Evolutionary conservation across 2,113 vertebrate species (phyloP).

Genomic region (Forbesichthys papilliferus): DNA sequence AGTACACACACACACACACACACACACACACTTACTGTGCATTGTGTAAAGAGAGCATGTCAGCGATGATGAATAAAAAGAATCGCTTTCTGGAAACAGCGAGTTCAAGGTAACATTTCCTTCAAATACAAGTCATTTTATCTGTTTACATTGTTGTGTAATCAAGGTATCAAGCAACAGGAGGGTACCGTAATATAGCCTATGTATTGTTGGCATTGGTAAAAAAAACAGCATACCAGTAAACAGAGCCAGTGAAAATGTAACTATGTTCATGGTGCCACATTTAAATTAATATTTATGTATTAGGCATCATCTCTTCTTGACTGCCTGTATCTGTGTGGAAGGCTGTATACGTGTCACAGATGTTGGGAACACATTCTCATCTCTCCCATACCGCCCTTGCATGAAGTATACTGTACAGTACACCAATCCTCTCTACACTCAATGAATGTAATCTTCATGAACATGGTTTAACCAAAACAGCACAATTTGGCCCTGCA

Average conservation of each 20-base stretch:
- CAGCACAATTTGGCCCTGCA: background rate
- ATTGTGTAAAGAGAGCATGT: background rate
- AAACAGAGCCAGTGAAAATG: slow-evolving; percentile 6
- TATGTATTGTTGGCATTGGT: no score
- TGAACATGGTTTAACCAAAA: background rate
- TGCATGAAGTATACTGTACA: background rate
- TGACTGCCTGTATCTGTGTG: background rate
- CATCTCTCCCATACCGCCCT: background rate
- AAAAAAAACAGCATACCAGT: slow-evolving; percentile 1
- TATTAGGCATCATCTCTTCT: no score
- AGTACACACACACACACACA: background rate
- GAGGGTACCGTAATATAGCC: no score
- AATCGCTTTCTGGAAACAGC: no score
- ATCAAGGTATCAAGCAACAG: no score
- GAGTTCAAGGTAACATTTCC: no score
- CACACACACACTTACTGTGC: background rate
- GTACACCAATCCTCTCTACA: background rate
- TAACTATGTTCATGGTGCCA: background rate
- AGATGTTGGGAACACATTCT: background rate
- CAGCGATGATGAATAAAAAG: no score
- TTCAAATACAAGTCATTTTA: no score
- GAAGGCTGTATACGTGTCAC: background rate
- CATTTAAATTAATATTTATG: no score
- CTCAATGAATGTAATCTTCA: background rate
- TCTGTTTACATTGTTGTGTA: no score